Evolutionary conservation across 1,140 invertebrate genomes (phyloP).

Genomic region (Hermetia illucens): DNA sequence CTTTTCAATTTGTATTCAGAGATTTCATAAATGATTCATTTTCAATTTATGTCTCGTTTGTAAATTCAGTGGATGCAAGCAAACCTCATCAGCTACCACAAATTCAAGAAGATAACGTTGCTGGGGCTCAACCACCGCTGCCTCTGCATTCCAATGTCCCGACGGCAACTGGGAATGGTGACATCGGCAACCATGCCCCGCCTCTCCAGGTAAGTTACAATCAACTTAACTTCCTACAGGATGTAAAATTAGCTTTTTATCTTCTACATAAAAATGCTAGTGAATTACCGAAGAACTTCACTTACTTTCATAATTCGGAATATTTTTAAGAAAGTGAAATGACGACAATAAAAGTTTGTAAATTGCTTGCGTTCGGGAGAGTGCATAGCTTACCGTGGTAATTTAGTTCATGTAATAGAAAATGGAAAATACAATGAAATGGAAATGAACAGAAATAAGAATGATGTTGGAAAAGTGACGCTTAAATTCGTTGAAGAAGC

Average conservation of each 20-base stretch:
- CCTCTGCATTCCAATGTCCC: too few species aligned
- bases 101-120: conserved; percentile 15
- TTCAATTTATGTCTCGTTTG: too few species aligned
- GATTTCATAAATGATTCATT: not conserved
- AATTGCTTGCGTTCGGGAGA: not conserved
- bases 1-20: not conserved
- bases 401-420: not conserved
- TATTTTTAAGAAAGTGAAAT: too few species aligned
- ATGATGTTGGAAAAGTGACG: too few species aligned
- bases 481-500: too few species aligned
- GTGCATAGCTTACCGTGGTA: not conserved
- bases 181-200: conserved; percentile 37
- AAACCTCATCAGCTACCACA: conserved; percentile 15
- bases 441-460: too few species aligned
- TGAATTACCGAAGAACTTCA: too few species aligned
- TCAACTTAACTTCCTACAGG: not conserved
- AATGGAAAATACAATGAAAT: too few species aligned
- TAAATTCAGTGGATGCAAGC: conserved; percentile 11
- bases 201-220: conserved; percentile 43
- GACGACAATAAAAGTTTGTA: too few species aligned
- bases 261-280: too few species aligned
- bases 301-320: too few species aligned
- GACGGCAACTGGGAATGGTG: conserved; percentile 41
- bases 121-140: conserved; percentile 4
- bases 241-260: too few species aligned